Conservation (phyloP, 2,888 invertebrate genomes). For the Sphaerophoria taeniata region DNA sequence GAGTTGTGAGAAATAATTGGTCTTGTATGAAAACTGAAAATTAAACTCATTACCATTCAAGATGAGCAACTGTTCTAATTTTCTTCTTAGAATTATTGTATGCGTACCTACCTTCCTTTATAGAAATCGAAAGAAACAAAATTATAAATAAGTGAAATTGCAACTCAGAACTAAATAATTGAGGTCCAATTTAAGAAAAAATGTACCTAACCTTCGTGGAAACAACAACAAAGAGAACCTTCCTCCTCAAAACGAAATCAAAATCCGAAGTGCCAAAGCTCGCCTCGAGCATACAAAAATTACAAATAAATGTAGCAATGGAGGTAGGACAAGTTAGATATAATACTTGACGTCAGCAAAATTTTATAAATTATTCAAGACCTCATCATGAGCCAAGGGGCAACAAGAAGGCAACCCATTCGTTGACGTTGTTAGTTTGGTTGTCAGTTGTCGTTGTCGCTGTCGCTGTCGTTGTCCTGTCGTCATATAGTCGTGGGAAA, state of each 20-base stretch:
- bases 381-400: slow-evolving; percentile 15
- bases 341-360: not conserved
- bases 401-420: slow-evolving; percentile 10
- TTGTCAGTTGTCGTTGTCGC: not conserved
- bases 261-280: not conserved
- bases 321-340: not conserved
- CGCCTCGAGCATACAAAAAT: not conserved
- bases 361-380: slow-evolving; percentile 39
- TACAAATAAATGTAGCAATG: not conserved
- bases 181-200: slow-evolving; percentile 7
- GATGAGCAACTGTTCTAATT: too few species aligned
- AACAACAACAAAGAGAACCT: slow-evolving; percentile 3
- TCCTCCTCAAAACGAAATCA: not conserved
- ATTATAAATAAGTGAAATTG: too few species aligned
- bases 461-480: not conserved
- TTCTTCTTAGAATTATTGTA: too few species aligned
- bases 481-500: not conserved
- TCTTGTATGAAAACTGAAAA: too few species aligned
- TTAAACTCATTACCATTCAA: too few species aligned
- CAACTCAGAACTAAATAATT: slow-evolving; percentile 10
- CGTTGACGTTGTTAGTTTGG: not conserved
- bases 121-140: too few species aligned
- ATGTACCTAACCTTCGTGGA: slow-evolving; percentile 14
- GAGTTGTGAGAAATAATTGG: too few species aligned
- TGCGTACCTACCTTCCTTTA: too few species aligned